A percentile compares a stretch with the other conserved stretches of the same genome.
These are phyloP conservation scores for Ceratotherium simum DNA, from an alignment of 2,113 vertebrate genomes.

Conservation along the genomic window DNA sequence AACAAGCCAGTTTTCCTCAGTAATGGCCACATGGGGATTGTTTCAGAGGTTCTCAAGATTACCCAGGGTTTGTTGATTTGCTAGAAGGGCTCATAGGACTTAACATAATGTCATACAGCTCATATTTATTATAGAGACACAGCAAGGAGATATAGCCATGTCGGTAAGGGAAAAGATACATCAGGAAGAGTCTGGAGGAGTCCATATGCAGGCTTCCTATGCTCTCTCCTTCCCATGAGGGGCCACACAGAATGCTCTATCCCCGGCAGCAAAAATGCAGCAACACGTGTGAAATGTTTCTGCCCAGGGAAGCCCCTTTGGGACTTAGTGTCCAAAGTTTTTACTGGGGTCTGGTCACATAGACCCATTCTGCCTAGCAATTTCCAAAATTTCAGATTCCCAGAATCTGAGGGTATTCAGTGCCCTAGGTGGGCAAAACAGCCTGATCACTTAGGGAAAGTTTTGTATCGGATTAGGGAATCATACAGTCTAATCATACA, in stretches of 20 bases:
- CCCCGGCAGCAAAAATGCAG: background rate
- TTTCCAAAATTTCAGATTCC: background rate
- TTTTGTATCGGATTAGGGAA: background rate
- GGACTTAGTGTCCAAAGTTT: background rate
- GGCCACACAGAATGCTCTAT: background rate
- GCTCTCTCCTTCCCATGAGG: background rate
- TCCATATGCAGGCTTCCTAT: background rate
- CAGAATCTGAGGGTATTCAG: background rate
- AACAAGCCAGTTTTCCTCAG: slow-evolving; percentile 59
- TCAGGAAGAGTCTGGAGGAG: background rate
- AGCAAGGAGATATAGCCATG: background rate
- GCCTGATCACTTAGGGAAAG: background rate
- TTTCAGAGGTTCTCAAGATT: background rate
- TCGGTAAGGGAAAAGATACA: background rate
- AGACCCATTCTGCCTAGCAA: background rate
- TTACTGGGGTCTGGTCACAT: background rate
- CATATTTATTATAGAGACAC: background rate
- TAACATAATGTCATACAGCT: background rate
- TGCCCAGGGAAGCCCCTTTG: background rate
- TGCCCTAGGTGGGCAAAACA: background rate
- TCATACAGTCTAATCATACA: background rate
- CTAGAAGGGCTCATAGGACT: slow-evolving; percentile 4
- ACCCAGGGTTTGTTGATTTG: background rate
- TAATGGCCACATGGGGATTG: background rate
- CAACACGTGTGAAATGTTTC: background rate